Evolutionary conservation across 2,113 vertebrate species (phyloP).

Genomic region (Eublepharis macularius): DNA sequence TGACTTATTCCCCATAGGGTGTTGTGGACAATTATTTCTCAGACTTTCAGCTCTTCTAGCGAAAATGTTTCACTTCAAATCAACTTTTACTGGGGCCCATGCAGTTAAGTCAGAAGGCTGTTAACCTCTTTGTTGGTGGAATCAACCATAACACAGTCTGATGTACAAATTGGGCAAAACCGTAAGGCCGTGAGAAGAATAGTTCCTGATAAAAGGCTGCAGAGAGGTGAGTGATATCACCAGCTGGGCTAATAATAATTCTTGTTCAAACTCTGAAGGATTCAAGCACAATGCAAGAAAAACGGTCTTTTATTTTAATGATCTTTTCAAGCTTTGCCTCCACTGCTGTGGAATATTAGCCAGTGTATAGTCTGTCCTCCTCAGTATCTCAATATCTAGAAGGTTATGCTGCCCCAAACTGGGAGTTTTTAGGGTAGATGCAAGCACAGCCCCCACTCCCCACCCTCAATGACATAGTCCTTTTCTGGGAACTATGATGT

Average conservation of each 20-base stretch:
- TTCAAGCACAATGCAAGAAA: conserved; percentile 55
- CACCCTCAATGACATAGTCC: not conserved
- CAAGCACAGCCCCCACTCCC: not conserved
- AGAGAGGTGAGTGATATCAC: conserved; percentile 63
- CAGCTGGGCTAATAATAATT: conserved; percentile 64
- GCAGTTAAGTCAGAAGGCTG: conserved; percentile 47
- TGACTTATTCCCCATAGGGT: not conserved
- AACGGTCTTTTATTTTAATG: conserved; percentile 25
- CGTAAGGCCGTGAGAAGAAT: conserved; percentile 52
- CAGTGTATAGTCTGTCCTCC: not conserved
- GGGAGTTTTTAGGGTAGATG: not conserved
- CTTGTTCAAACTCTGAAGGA: conserved; percentile 50
- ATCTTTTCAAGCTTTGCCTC: conserved; percentile 44
- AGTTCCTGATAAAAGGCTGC: conserved; percentile 54
- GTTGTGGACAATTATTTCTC: conserved; percentile 48
- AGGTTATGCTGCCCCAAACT: not conserved
- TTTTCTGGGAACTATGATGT: not conserved
- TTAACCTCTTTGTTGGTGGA: conserved; percentile 65
- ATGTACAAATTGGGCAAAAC: conserved; percentile 16
- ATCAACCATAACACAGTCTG: conserved; percentile 42
- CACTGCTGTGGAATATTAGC: conserved; percentile 35
- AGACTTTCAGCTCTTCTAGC: conserved; percentile 66
- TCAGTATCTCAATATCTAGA: not conserved
- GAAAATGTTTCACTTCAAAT: conserved; percentile 58
- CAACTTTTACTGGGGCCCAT: conserved; percentile 56